A percentile compares a stretch with the other conserved stretches of the same genome.
Conservation (phyloP, 2,888 invertebrate species). For the Rhogogaster chlorosoma region DNA sequence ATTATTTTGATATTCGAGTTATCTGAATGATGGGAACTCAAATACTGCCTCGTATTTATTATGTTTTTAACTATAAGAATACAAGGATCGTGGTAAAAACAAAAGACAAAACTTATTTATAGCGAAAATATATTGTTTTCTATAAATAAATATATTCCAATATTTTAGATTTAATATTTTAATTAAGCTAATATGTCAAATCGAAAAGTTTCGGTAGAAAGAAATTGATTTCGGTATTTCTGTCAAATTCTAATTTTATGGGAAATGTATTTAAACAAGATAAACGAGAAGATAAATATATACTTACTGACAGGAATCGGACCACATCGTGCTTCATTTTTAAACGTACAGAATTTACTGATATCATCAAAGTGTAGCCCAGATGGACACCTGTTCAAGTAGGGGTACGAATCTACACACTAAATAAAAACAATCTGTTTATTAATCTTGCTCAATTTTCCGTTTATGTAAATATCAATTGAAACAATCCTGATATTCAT, state of each 20-base stretch:
- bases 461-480: neutral
- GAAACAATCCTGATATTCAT: neutral
- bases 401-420: conserved; percentile 95
- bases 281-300: conserved; percentile 6
- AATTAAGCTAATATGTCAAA: no score
- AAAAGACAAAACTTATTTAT: neutral
- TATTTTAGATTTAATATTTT: neutral
- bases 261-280: neutral
- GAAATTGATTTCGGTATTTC: neutral
- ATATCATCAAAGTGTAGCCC: conserved; percentile 94
- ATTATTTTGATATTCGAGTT: neutral
- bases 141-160: neutral
- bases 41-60: neutral
- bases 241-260: neutral
- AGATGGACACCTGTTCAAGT: conserved; percentile 93
- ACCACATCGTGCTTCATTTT: conserved; percentile 93
- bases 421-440: conserved; percentile 73
- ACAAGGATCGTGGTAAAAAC: neutral
- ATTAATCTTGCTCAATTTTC: conserved; percentile 16
- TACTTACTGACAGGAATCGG: conserved; percentile 92
- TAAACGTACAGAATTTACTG: conserved; percentile 94
- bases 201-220: neutral
- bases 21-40: neutral
- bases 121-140: neutral
- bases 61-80: neutral